Conservation (phyloP, 2,113 vertebrate species). For the Oriolus oriolus region DNA sequence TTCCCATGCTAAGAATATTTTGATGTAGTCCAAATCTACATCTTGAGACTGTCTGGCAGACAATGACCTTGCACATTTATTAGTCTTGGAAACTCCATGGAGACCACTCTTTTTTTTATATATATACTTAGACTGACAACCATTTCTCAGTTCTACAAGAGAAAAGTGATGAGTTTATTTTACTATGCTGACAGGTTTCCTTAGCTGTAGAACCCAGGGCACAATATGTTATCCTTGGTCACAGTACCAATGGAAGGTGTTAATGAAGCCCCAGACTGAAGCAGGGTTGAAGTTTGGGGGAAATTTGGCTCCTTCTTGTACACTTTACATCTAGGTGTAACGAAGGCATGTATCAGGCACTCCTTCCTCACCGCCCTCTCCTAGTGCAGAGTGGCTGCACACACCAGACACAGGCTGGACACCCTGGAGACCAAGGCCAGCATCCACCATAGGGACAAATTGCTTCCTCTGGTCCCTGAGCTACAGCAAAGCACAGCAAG, state of each 20-base stretch:
- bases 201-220: background rate
- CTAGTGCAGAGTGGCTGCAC: background rate
- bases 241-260: background rate
- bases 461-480: background rate
- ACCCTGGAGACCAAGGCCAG: background rate
- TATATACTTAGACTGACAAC: background rate
- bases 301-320: background rate
- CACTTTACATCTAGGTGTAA: background rate
- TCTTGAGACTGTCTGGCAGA: background rate
- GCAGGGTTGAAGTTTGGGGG: background rate
- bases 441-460: background rate
- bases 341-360: fast-evolving
- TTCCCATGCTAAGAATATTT: background rate
- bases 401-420: background rate
- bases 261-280: background rate
- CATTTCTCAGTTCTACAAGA: background rate
- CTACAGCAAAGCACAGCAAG: too few relatives aligned
- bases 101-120: background rate
- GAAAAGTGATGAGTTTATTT: background rate
- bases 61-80: background rate
- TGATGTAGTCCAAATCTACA: background rate
- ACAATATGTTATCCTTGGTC: background rate
- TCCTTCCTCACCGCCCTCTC: background rate
- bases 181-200: background rate
- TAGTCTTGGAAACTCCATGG: background rate